phyloP scores from a whole-genome alignment of 35 echinoderm and acorn worm genomes.

The Apostichopus parvimensis region DNA sequence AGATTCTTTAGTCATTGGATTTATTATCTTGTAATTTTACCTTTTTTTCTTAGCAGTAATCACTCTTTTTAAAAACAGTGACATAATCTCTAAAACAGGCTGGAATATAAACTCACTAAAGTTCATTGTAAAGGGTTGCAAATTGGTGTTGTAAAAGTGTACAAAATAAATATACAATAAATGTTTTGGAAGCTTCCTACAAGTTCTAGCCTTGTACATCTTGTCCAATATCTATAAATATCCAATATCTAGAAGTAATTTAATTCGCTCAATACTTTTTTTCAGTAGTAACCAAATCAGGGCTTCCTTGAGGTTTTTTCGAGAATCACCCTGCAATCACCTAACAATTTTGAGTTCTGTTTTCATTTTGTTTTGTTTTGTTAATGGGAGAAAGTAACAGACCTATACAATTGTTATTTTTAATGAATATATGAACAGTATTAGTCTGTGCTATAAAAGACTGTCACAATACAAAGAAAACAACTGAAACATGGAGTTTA shows the following conservation, averaged over 20 bases:
- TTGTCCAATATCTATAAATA: too few relatives aligned
- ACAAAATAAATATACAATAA: background rate
- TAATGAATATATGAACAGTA: slow-evolving; percentile 14
- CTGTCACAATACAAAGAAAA: slow-evolving; percentile 45
- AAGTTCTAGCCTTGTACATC: too few relatives aligned
- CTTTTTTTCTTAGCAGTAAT: too few relatives aligned
- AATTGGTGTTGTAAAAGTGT: background rate
- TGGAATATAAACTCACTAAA: too few relatives aligned
- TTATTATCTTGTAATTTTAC: too few relatives aligned
- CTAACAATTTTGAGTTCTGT: background rate
- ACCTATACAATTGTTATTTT: slow-evolving; percentile 18
- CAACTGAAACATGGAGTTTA: background rate
- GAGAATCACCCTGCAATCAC: too few relatives aligned
- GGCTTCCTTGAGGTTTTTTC: too few relatives aligned
- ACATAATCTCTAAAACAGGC: too few relatives aligned
- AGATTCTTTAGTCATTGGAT: too few relatives aligned
- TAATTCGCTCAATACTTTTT: too few relatives aligned
- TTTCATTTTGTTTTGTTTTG: background rate
- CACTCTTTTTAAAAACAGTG: too few relatives aligned
- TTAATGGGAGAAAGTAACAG: background rate
- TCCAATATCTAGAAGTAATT: too few relatives aligned
- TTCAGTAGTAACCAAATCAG: background rate
- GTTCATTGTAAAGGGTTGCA: background rate
- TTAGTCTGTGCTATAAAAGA: slow-evolving; percentile 48
- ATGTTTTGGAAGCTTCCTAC: background rate